Conservation (phyloP, 2,797 vertebrate genomes). For the Phoeniculus purpureus region DNA sequence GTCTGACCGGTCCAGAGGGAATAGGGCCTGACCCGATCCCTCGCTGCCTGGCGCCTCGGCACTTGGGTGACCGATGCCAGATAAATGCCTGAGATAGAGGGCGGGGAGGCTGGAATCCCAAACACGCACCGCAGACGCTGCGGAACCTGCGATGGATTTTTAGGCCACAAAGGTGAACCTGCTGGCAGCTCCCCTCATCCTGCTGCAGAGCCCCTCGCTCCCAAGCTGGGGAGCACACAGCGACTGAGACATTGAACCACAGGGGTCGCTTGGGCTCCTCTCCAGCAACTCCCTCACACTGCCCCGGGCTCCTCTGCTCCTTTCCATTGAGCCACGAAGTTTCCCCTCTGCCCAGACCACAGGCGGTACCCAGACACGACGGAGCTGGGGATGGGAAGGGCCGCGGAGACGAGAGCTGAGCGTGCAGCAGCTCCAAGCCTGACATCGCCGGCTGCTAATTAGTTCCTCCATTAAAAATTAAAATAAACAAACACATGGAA, state of each 20-base stretch:
- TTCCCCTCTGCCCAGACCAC: not conserved
- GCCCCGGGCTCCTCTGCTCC: not conserved
- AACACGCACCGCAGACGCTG: not conserved
- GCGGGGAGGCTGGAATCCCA: conserved; percentile 61
- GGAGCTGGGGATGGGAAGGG: not conserved
- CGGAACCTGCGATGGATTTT: not conserved
- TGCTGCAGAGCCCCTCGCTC: not conserved
- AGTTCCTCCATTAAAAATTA: conserved; percentile 36
- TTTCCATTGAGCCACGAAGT: not conserved
- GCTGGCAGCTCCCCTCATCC: not conserved
- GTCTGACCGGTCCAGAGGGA: conserved; percentile 20
- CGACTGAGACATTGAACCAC: not conserved
- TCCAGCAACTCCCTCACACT: not conserved
- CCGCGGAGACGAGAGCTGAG: not conserved
- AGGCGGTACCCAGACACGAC: accelerated
- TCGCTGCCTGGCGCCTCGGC: conserved; percentile 19
- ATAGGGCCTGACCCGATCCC: not conserved
- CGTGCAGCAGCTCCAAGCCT: not conserved
- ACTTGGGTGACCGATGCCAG: conserved; percentile 60
- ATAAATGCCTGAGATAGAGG: conserved; percentile 68
- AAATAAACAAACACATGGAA: conserved; percentile 57
- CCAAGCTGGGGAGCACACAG: accelerated
- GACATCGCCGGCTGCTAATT: conserved; percentile 20
- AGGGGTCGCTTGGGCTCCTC: not conserved
- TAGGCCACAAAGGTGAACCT: not conserved